phyloP scores from a whole-genome alignment of 2,888 invertebrate genomes.

The Amphipoea lucens region DNA sequence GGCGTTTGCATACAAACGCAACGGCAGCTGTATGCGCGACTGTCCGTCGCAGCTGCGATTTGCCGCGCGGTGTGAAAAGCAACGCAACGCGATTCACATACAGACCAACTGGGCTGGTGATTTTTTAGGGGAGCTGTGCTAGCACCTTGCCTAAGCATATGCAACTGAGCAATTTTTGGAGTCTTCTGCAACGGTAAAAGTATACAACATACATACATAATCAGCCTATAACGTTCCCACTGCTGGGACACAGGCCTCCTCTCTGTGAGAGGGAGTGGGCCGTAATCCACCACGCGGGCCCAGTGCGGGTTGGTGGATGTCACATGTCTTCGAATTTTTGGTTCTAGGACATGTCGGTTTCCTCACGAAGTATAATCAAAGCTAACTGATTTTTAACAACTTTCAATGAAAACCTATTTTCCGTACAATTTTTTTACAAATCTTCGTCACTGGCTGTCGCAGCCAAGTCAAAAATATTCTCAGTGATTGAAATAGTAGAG shows the following conservation, averaged over 20 bases:
- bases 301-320: too few relatives aligned
- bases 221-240: too few relatives aligned
- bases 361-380: neutral
- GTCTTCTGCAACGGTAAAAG: neutral
- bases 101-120: slow-evolving; percentile 75
- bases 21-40: slow-evolving; percentile 81
- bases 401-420: neutral
- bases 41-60: slow-evolving; percentile 82
- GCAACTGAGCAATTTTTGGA: slow-evolving; percentile 48
- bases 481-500: neutral
- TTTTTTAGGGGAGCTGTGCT: slow-evolving; percentile 78
- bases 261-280: too few relatives aligned
- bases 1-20: slow-evolving; percentile 86
- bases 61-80: slow-evolving; percentile 85
- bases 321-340: too few relatives aligned
- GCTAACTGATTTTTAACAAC: neutral
- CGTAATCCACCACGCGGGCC: too few relatives aligned
- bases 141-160: slow-evolving; percentile 79
- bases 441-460: neutral
- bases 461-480: neutral
- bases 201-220: too few relatives aligned
- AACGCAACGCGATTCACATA: slow-evolving; percentile 85
- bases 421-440: neutral
- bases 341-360: too few relatives aligned
- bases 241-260: too few relatives aligned